Conservation (phyloP, 2,888 invertebrate species). For the Conomelus anceps region DNA sequence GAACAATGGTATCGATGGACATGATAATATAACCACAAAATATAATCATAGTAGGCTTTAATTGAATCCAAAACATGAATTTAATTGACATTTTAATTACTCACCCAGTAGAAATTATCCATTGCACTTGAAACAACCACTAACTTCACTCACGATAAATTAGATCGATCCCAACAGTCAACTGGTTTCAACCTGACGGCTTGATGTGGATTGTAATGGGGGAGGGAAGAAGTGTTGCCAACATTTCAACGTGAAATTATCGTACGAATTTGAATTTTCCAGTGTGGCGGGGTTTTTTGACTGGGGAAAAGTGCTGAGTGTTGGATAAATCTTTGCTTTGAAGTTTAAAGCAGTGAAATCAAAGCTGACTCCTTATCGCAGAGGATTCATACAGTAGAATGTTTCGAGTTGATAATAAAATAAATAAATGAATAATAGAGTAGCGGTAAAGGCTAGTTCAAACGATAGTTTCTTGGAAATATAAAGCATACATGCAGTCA, state of each 20-base stretch:
- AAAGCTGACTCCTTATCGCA: not conserved
- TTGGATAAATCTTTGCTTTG: not conserved
- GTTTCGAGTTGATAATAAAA: not conserved
- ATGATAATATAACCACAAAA: not conserved
- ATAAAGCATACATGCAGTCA: not conserved
- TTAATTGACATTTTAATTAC: not conserved
- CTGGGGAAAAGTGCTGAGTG: not conserved
- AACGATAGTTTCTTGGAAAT: not conserved
- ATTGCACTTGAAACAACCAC: not conserved
- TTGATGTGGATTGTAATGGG: too few species aligned
- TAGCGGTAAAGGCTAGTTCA: not conserved
- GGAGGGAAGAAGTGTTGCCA: not conserved
- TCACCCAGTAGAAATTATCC: not conserved
- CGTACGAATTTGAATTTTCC: not conserved
- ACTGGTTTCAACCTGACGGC: not conserved
- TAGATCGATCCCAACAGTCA: not conserved
- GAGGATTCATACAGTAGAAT: not conserved
- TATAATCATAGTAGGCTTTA: not conserved
- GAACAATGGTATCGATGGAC: not conserved
- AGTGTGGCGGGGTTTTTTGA: not conserved
- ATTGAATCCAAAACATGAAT: not conserved
- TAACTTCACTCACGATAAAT: not conserved
- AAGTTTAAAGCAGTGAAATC: not conserved
- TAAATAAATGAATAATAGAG: not conserved
- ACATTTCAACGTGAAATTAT: not conserved